Base-by-base conservation (phyloP, 2,113 vertebrate genomes). In the Naja naja region DNA sequence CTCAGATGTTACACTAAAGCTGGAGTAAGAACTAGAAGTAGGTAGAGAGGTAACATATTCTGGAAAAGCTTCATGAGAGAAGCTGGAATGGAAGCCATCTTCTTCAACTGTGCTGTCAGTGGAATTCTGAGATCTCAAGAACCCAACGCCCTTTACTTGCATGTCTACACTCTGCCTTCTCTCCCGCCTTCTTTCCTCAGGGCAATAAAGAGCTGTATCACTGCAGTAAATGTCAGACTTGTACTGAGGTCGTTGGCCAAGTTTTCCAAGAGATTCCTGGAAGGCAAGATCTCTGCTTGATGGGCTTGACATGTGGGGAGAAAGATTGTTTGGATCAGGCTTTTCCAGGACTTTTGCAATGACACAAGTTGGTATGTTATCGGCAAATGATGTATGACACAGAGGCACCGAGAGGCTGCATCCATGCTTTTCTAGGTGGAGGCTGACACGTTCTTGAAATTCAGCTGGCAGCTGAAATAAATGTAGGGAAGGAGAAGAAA, bases 141-240 rank as follows among this genome's bases (percentile, higher is more conserved):
- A 98, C 30, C 97, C 97, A 88, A 98, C 96, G 0, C 97, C 98
- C 5, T 97, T 97, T 54, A 97, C 98, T 0, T 99, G 98, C 0
- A 98, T 97, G 93, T 99, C 99, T 8, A 97, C 98, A 0, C 99
- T 99, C 91, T 98, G 98, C 54, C 98, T 95, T 43, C 99, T 98
- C 94, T 98, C 98, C 0, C 97, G 97, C 45, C 98, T 97, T 30
- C 98, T 97, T 87, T 99, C 99, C 0, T 99, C 99, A 0, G 99
- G 98, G 94, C 99, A 99, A 95, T 99, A 99, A 69, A 99, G 98
- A 1, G 98, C 99, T 0, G 99, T 98, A 95, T 99, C 99, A 0
- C 99, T 99, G 97, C 98, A 98, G 97, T 99, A 99, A 94, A 99
- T 95, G 94, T 99, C 99, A 0, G 98, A 97, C 95, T 99, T 99